Evolutionary conservation across 53 echinoderm and acorn worm genomes (phyloP), one percentile per base, ranked within the genome.

Genomic region (Hippasteria phrygiana): DNA sequence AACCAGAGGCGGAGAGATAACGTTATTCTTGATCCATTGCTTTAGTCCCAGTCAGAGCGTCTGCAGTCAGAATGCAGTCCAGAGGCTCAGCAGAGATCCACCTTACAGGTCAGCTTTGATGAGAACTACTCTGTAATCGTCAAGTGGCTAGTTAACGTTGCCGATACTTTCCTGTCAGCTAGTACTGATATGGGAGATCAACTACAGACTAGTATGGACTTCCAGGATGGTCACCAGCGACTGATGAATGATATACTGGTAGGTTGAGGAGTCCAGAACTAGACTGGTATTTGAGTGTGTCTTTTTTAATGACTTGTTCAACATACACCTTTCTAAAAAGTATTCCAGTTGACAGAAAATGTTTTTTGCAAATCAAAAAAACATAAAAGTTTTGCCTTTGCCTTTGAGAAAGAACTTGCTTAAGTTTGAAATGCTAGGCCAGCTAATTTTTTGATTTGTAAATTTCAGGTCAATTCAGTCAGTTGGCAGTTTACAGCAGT

Each of bases 111-210:
- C 13, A 71, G 87, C 32, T 97, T 97, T 89, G 95, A 97, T 40
- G 95, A 97, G 74, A 92, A 89, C 62, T 96, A 97, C 88, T 80
- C 92, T 0, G 92, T 92, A 40, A 75, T 97, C 32, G 88, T 97
- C 82, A 93, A 93, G 72, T 97, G 98, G 98, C 90, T 97, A 64
- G 94, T 94, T 38, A 97, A 97, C 59, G 95, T 94, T 31, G 95
- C 92, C 36, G 98, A 97, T 29, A 91, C 95, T 4, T 97, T 92
- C 93, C 78, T 97, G 29, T 75, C 88, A 29, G 77, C 98, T 45
- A 90, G 94, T 79, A 94, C 88, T 26, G 95, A 97, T 74, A 94
- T 95, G 90, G 95, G 98, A 43, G 95, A 95, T 33, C 94, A 97
- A 59, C 90, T 97, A 47, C 90, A 95, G 86, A 97, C 92, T 48